Conservation (phyloP, 1,140 invertebrate genomes). For the Platorchestia sp. region DNA sequence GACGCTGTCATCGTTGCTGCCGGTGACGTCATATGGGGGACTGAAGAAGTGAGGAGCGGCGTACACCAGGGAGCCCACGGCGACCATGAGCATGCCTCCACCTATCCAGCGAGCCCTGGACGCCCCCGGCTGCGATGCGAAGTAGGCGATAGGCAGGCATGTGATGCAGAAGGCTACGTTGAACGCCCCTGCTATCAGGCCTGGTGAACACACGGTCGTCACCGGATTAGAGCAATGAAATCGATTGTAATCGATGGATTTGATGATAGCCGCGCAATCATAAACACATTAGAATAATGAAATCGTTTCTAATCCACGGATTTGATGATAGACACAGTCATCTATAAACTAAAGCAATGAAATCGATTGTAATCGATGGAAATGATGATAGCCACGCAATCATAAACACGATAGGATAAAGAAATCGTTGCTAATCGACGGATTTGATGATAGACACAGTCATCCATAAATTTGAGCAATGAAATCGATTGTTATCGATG, state of each 20-base stretch:
- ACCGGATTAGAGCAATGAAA: neutral
- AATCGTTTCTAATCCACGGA: too few relatives aligned
- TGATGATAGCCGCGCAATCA: too few relatives aligned
- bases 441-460: too few relatives aligned
- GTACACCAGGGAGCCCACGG: conserved; percentile 82
- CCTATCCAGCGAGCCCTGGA: conserved; percentile 86
- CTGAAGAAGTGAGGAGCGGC: conserved; percentile 40
- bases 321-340: too few relatives aligned
- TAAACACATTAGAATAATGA: too few relatives aligned
- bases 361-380: neutral
- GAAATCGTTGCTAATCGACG: too few relatives aligned
- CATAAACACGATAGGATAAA: too few relatives aligned
- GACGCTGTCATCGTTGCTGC: neutral
- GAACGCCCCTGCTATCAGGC: conserved; percentile 82
- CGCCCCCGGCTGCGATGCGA: conserved; percentile 80
- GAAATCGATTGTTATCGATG: neutral
- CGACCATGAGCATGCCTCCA: conserved; percentile 88
- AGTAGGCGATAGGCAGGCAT: conserved; percentile 87
- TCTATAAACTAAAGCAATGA: neutral
- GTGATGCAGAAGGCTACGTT: conserved; percentile 86
- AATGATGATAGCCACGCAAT: too few relatives aligned
- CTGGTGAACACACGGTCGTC: neutral
- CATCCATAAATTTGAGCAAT: neutral
- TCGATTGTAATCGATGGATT: neutral
- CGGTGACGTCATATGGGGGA: neutral